phyloP scores from a whole-genome alignment of 2,888 invertebrate genomes.

The Clostera curtula region DNA sequence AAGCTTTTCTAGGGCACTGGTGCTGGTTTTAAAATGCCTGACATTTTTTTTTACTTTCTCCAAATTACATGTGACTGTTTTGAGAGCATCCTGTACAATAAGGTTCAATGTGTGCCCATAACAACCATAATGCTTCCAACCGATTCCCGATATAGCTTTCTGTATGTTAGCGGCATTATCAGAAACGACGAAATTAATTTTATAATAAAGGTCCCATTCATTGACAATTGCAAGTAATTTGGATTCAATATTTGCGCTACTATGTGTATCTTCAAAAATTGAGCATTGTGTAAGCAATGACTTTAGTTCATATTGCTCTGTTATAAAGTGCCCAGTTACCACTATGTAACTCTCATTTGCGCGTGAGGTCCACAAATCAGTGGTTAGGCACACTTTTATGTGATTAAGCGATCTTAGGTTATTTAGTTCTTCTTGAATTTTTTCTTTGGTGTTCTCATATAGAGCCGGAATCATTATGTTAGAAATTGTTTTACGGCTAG shows the following conservation, averaged over 20 bases:
- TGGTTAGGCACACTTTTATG: slow-evolving; percentile 1
- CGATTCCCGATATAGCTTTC: slow-evolving; percentile 4
- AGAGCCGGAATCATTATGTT: not conserved
- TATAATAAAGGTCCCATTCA: slow-evolving; percentile 1
- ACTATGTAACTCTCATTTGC: slow-evolving; percentile 1
- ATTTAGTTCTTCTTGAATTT: not conserved
- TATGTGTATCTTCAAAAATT: slow-evolving; percentile 4
- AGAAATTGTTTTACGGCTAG: slow-evolving; percentile 12
- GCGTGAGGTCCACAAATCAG: slow-evolving; percentile 1
- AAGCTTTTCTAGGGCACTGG: slow-evolving; percentile 9
- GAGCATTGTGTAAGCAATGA: slow-evolving; percentile 1
- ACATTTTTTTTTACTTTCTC: slow-evolving; percentile 17
- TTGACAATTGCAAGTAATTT: not conserved
- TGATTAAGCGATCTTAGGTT: not conserved
- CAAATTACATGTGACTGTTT: not conserved
- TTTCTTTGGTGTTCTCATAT: not conserved
- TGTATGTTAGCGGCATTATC: slow-evolving; percentile 10
- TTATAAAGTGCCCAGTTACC: slow-evolving; percentile 6
- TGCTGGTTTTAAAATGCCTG: slow-evolving; percentile 11
- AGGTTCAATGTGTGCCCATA: slow-evolving; percentile 20
- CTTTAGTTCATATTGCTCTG: slow-evolving; percentile 1
- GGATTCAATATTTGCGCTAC: slow-evolving; percentile 1
- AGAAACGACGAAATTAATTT: slow-evolving; percentile 5
- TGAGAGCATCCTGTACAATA: slow-evolving; percentile 13
- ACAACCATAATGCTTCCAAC: slow-evolving; percentile 21